These are phyloP conservation scores for Seladonia tumulorum DNA, from an alignment of 2,888 invertebrate genomes.

Conservation along the genomic window DNA sequence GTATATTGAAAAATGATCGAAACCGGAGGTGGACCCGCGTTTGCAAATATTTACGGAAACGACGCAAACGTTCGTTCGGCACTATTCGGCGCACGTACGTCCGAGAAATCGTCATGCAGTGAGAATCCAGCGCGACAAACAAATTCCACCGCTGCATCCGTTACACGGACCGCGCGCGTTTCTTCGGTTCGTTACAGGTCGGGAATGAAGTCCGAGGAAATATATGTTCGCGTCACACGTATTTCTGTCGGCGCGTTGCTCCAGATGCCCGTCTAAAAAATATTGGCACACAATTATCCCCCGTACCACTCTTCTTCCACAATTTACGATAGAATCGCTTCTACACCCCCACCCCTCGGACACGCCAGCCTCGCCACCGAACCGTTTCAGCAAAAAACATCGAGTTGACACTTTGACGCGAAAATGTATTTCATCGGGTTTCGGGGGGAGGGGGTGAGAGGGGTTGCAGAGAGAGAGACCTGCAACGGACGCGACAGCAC, in stretches of 20 bases:
- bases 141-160: background rate
- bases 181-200: background rate
- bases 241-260: background rate
- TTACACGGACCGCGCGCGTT: background rate
- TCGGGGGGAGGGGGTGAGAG: background rate
- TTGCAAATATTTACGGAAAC: background rate
- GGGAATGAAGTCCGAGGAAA: constrained; percentile 1
- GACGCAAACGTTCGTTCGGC: background rate
- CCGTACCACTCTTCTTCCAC: background rate
- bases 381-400: constrained; percentile 13
- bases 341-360: background rate
- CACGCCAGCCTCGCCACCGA: background rate
- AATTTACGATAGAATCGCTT: constrained; percentile 6
- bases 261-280: background rate
- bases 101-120: background rate
- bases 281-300: constrained; percentile 10
- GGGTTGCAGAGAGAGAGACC: background rate
- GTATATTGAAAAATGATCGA: background rate
- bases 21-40: background rate
- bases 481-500: background rate
- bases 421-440: constrained; percentile 38
- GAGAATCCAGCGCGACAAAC: background rate
- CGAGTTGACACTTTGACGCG: constrained; percentile 53
- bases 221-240: background rate
- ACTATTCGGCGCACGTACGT: background rate